phyloP scores from a whole-genome alignment of 1,140 invertebrate species.

The Zaprionus davidi region DNA sequence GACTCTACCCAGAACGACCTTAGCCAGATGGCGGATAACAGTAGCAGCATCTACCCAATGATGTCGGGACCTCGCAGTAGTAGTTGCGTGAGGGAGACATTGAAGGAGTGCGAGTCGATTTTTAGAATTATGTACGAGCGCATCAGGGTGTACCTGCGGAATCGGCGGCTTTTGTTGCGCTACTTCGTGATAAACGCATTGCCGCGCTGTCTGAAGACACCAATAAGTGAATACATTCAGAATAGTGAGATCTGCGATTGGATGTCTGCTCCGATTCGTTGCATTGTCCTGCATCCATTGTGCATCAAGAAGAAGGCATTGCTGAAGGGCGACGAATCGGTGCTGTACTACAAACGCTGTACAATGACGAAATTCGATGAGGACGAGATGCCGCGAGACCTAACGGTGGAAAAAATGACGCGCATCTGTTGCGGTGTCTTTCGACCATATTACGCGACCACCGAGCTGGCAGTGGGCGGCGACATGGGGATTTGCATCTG shows the following conservation, averaged over 20 bases:
- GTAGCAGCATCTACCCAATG: neutral
- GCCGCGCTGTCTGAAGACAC: neutral
- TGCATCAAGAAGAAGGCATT: neutral
- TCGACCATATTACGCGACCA: slow-evolving; percentile 11
- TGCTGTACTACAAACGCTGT: slow-evolving; percentile 5
- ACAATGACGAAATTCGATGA: neutral
- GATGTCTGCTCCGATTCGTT: slow-evolving; percentile 1
- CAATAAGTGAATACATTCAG: neutral
- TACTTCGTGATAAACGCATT: neutral
- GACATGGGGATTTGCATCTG: slow-evolving; percentile 41
- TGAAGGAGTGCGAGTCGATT: neutral
- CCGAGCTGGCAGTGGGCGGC: slow-evolving; percentile 44
- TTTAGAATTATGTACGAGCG: neutral
- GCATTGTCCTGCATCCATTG: slow-evolving; percentile 23
- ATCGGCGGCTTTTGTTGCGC: neutral
- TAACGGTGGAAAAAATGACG: neutral
- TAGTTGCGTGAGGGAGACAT: neutral
- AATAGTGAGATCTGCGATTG: slow-evolving; percentile 19
- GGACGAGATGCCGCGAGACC: neutral
- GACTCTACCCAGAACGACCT: no score
- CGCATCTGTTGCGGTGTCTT: slow-evolving; percentile 33
- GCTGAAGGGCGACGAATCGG: slow-evolving; percentile 20
- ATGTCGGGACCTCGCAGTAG: neutral
- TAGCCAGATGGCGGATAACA: no score
- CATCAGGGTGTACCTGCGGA: neutral